These are phyloP conservation scores for Oreortyx pictus DNA, from an alignment of 2,797 vertebrate genomes.

Conservation along the genomic window DNA sequence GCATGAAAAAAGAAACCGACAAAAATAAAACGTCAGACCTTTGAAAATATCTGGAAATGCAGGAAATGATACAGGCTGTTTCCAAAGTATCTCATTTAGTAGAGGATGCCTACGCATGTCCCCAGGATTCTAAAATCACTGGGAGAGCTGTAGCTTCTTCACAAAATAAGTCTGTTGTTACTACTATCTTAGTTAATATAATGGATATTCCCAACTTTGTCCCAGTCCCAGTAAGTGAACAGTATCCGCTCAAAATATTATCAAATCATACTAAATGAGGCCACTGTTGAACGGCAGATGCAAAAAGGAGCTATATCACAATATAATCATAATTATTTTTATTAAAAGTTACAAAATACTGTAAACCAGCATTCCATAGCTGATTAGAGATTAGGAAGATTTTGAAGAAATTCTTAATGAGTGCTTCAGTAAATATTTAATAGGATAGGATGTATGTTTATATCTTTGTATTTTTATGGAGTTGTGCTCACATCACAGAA, in stretches of 20 bases:
- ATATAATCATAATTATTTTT: rapidly evolving
- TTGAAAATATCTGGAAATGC: not conserved
- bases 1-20: rapidly evolving
- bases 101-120: not conserved
- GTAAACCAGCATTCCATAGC: not conserved
- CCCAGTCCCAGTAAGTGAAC: not conserved
- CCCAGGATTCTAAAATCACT: not conserved
- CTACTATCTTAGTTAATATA: not conserved
- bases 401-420: not conserved
- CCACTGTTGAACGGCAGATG: not conserved
- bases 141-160: not conserved
- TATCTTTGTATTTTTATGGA: not conserved
- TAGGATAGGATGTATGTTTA: not conserved
- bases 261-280: not conserved
- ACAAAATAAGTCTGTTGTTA: not conserved
- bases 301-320: not conserved
- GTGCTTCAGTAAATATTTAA: not conserved
- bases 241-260: not conserved
- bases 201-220: not conserved
- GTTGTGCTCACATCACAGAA: not conserved
- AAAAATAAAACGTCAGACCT: not conserved
- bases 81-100: not conserved
- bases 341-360: not conserved
- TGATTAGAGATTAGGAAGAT: not conserved
- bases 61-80: not conserved